These are phyloP conservation scores for Oligia fasciuncula DNA, from an alignment of 2,888 invertebrate species.

Conservation along the genomic window DNA sequence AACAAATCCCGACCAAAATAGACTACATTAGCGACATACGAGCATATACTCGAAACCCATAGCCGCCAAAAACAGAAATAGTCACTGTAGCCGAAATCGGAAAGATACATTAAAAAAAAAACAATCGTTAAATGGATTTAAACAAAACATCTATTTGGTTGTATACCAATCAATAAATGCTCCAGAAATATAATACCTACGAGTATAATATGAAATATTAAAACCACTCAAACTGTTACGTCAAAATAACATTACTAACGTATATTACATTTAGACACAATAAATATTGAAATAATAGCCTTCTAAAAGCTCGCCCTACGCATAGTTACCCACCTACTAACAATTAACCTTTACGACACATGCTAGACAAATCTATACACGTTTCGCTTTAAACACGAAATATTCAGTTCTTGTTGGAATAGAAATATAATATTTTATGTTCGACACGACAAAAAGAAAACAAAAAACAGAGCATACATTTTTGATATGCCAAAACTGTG, in stretches of 20 bases:
- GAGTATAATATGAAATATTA: neutral
- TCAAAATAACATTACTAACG: constrained; percentile 17
- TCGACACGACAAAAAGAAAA: neutral
- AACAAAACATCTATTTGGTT: neutral
- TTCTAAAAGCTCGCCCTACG: constrained; percentile 50
- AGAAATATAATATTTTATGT: neutral
- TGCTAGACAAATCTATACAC: constrained; percentile 30
- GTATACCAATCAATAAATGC: neutral
- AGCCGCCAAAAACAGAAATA: no score
- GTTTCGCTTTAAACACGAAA: constrained; percentile 19
- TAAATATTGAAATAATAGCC: constrained; percentile 31
- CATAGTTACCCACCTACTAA: constrained; percentile 23
- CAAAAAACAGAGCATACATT: neutral
- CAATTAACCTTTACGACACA: constrained; percentile 48
- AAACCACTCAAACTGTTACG: constrained; percentile 12
- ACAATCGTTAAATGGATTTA: neutral
- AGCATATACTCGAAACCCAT: no score
- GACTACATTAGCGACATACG: no score
- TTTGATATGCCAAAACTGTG: neutral
- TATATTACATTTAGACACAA: constrained; percentile 11
- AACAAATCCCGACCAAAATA: neutral
- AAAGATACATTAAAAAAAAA: neutral
- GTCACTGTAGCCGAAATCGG: neutral
- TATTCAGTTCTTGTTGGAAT: neutral
- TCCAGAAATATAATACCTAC: neutral